phyloP scores from a whole-genome alignment of 2,797 vertebrate genomes.

The Eurystomus glaucurus region DNA sequence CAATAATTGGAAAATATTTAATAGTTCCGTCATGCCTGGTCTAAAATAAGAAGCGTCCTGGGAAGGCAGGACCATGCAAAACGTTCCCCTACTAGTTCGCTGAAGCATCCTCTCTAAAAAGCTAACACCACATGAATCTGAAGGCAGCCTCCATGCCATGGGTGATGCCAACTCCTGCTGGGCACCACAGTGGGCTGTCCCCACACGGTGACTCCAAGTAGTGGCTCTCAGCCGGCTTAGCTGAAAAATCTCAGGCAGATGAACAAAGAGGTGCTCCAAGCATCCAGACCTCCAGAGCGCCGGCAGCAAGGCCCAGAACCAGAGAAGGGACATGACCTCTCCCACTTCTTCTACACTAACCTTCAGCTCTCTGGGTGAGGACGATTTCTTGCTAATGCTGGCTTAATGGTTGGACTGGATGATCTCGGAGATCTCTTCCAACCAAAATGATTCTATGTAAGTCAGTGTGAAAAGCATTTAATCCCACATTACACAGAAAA shows the following conservation, averaged over 20 bases:
- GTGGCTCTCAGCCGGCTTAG: background rate
- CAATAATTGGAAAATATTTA: background rate
- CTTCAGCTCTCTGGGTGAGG: background rate
- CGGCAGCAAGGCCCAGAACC: background rate
- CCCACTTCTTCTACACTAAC: background rate
- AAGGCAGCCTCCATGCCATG: accelerated
- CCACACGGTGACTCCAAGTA: background rate
- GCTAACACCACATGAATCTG: accelerated
- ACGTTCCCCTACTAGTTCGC: background rate
- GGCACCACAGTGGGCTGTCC: background rate
- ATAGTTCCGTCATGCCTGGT: background rate
- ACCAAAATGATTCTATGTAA: no score
- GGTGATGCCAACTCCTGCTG: background rate
- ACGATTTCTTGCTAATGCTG: no score
- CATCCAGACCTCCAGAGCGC: background rate
- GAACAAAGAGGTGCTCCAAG: background rate
- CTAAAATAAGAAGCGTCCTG: background rate
- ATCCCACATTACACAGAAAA: background rate
- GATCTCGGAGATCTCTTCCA: no score
- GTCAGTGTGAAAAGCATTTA: no score
- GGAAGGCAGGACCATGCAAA: background rate
- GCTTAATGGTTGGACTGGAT: no score
- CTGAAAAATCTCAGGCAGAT: background rate
- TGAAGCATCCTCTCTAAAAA: background rate
- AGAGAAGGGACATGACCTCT: background rate